Percentiles rank a stretch among this genome's conserved stretches.
phyloP scores from a whole-genome alignment of 1,140 invertebrate genomes.

The Ips nitidus region DNA sequence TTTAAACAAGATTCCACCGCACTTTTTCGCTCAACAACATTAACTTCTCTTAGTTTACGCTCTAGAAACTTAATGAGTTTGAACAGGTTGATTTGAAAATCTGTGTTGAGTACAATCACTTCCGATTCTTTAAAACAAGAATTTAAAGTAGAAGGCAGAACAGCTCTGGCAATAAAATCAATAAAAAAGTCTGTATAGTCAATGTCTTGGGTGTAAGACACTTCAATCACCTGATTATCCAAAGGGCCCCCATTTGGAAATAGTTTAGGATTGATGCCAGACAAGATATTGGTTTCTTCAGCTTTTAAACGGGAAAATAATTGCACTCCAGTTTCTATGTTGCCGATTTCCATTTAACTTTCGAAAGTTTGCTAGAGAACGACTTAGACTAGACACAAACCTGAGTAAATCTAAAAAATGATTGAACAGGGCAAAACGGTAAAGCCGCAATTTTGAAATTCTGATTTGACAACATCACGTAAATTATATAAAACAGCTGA shows the following conservation, averaged over 20 bases:
- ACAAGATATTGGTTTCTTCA: slow-evolving; percentile 19
- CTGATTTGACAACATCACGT: too few species aligned
- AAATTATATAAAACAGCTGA: too few species aligned
- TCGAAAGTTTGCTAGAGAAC: background rate
- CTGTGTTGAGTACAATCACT: slow-evolving; percentile 33
- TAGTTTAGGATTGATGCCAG: slow-evolving; percentile 31
- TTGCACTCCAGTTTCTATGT: slow-evolving; percentile 38
- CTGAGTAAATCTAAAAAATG: too few species aligned
- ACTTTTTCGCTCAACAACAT: slow-evolving; percentile 9
- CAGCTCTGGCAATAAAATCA: slow-evolving; percentile 36
- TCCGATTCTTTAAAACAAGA: slow-evolving; percentile 32
- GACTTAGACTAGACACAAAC: too few species aligned
- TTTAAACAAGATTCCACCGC: slow-evolving; percentile 28
- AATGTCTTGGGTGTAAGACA: slow-evolving; percentile 15
- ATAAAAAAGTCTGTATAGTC: slow-evolving; percentile 32
- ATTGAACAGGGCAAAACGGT: too few species aligned
- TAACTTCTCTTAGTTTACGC: slow-evolving; percentile 28
- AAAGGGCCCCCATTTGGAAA: slow-evolving; percentile 33
- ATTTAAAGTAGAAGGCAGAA: slow-evolving; percentile 27
- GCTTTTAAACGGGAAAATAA: slow-evolving; percentile 34
- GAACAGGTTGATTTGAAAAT: slow-evolving; percentile 38
- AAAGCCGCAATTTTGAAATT: too few species aligned
- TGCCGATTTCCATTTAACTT: slow-evolving; percentile 18
- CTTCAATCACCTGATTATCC: slow-evolving; percentile 34
- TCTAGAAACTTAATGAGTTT: slow-evolving; percentile 41